A percentile compares a stretch with the other conserved stretches of the same genome.
These are phyloP conservation scores for Gambusia yucatana DNA, from an alignment of 2,797 vertebrate species.

Conservation along the genomic window DNA sequence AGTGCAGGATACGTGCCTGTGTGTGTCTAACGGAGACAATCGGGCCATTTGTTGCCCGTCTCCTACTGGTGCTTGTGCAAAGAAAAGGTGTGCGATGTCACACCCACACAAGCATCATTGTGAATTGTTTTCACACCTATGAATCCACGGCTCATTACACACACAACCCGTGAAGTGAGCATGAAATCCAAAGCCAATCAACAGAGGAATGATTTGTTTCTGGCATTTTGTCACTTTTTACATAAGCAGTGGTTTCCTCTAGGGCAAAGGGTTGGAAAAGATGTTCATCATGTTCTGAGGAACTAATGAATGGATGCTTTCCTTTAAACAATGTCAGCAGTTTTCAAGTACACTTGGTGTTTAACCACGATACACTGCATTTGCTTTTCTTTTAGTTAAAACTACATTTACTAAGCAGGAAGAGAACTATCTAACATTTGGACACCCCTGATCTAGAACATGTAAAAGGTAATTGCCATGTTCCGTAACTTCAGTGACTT, in stretches of 20 bases:
- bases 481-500: background rate
- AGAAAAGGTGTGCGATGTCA: constrained; percentile 38
- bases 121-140: constrained; percentile 61
- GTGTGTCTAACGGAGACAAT: constrained; percentile 34
- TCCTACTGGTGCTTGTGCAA: constrained; percentile 37
- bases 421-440: background rate
- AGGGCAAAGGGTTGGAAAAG: background rate
- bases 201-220: constrained; percentile 24
- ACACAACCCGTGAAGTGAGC: constrained; percentile 26
- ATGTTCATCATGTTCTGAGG: background rate
- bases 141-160: constrained; percentile 34
- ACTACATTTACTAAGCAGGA: background rate
- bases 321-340: background rate
- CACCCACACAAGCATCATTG: constrained; percentile 60
- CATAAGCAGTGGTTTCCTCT: constrained; percentile 2
- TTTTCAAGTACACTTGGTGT: background rate
- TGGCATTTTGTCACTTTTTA: constrained; percentile 3
- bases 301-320: background rate
- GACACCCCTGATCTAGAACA: too few relatives aligned
- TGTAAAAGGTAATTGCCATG: background rate
- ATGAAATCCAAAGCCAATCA: constrained; percentile 36
- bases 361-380: background rate
- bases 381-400: background rate
- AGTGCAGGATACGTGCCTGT: constrained; percentile 41
- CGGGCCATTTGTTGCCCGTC: constrained; percentile 56